Base-by-base conservation (phyloP, 2,888 invertebrate species). In the Scaptodrosophila latifasciaeformis region DNA sequence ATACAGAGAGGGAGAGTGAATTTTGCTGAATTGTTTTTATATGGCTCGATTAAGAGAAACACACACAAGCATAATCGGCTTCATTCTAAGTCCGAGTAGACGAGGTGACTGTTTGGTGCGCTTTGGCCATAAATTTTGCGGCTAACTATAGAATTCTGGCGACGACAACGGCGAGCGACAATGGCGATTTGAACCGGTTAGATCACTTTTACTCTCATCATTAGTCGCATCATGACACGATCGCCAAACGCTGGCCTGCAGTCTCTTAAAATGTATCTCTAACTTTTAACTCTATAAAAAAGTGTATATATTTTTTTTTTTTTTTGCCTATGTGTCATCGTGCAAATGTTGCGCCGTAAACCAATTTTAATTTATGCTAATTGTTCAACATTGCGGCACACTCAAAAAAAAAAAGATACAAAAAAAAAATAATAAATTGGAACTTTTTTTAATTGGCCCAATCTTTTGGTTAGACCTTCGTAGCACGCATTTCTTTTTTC, bases 281-380 rank as follows among this genome's bases (percentile, higher is more conserved):
- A n/a, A n/a, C n/a, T n/a, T n/a, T n/a, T n/a, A n/a, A n/a, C n/a
- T n/a, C n/a, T n/a, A n/a, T n/a, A n/a, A n/a, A n/a, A n/a, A n/a
- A n/a, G n/a, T n/a, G n/a, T n/a, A n/a, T n/a, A n/a, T n/a, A 21
- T 44, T 10, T 37, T 24, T 29, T 34, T 54, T 10, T 15, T 10
- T 21, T 17, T 30, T 34, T 19, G 47, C 45, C 39, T 21, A 24
- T 42, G 71, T 72, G 69, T 72, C 72, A 71, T 68, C 68, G 68
- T 17, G 57, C 58, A 64, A 68, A 68, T 61, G 60, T 49, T 70
- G 58, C 15, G 68, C 68, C 78, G 78, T 77, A 80, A 77, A 80
- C 75, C 68, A 77, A 76, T 68, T 77, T 76, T 76, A 80, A 76
- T 80, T 76, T 76, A 76, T 76, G 75, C 68, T 76, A 76, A 76